Percentiles rank a stretch among this genome's conserved stretches.
Evolutionary conservation across 2,113 vertebrate genomes (phyloP).

Genomic region (Gnathonemus echidnorhynchus): DNA sequence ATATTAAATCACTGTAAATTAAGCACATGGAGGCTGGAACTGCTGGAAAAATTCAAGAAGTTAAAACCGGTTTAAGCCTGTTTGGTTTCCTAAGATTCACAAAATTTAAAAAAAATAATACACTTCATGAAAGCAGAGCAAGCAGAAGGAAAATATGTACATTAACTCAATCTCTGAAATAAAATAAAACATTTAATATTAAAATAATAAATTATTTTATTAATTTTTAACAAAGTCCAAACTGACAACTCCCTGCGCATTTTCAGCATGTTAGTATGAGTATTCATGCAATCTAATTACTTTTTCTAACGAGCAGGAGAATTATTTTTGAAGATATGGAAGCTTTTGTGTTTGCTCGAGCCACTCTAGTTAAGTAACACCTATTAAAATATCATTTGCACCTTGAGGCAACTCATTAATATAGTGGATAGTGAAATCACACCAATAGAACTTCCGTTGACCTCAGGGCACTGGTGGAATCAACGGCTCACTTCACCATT

Average conservation of each 20-base stretch:
- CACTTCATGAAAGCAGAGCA: constrained; percentile 1
- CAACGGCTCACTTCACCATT: constrained; percentile 63
- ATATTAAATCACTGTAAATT: constrained; percentile 35
- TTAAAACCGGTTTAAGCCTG: constrained; percentile 31
- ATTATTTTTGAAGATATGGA: constrained; percentile 42
- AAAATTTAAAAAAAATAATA: constrained; percentile 21
- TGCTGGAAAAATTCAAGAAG: constrained; percentile 34
- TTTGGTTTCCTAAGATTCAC: constrained; percentile 27
- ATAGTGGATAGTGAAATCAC: constrained; percentile 72
- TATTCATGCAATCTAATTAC: constrained; percentile 72
- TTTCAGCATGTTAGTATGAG: constrained; percentile 66
- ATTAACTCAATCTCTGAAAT: constrained; percentile 45
- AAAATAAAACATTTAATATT: constrained; percentile 17
- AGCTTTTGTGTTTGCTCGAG: constrained; percentile 55
- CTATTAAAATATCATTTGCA: constrained; percentile 79
- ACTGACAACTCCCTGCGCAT: constrained; percentile 65
- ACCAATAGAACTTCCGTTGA: constrained; percentile 72
- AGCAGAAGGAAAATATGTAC: constrained; percentile 26
- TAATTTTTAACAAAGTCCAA: constrained; percentile 65
- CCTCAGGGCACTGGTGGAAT: constrained; percentile 68
- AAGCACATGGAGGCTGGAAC: constrained; percentile 26
- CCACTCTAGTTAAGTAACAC: constrained; percentile 65
- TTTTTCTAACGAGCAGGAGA: constrained; percentile 66
- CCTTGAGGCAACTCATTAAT: constrained; percentile 96
- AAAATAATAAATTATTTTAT: constrained; percentile 70